Evolutionary conservation across 2,888 invertebrate genomes (phyloP).

Genomic region (Caenorhabditis wallacei): DNA sequence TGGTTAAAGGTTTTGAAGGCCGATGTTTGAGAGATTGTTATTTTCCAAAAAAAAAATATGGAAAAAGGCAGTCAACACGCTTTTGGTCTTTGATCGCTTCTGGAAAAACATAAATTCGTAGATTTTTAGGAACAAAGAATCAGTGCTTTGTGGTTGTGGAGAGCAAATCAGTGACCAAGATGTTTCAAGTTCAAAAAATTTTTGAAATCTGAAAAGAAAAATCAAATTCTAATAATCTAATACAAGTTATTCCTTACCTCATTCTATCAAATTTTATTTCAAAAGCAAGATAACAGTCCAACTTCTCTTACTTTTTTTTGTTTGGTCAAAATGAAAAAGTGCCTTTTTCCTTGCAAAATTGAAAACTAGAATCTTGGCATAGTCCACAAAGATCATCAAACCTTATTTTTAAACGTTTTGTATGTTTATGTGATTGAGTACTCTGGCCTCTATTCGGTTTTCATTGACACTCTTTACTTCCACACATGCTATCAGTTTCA

Average conservation of each 20-base stretch:
- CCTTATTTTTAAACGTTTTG: constrained; percentile 3
- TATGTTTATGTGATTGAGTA: constrained; percentile 34
- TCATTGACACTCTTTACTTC: neutral
- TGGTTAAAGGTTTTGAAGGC: constrained; percentile 4
- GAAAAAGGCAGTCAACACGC: neutral
- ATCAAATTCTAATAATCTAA: neutral
- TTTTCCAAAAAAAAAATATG: neutral
- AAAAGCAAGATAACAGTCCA: no score
- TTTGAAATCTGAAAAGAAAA: no score
- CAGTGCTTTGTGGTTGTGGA: neutral
- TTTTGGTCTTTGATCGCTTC: constrained; percentile 19
- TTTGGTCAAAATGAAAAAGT: no score
- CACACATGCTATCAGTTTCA: constrained; percentile 54
- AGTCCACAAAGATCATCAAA: constrained; percentile 14
- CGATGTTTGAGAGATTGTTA: constrained; percentile 16
- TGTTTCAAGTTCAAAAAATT: no score
- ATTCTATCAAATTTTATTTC: no score
- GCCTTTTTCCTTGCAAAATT: constrained; percentile 1
- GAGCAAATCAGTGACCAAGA: no score
- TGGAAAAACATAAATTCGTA: neutral
- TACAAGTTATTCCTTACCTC: no score
- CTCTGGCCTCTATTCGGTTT: neutral
- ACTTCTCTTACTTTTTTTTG: neutral
- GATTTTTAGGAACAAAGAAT: neutral
- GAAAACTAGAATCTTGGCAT: neutral